Conservation (phyloP, 2,888 invertebrate species). For the Agrotis exclamationis region DNA sequence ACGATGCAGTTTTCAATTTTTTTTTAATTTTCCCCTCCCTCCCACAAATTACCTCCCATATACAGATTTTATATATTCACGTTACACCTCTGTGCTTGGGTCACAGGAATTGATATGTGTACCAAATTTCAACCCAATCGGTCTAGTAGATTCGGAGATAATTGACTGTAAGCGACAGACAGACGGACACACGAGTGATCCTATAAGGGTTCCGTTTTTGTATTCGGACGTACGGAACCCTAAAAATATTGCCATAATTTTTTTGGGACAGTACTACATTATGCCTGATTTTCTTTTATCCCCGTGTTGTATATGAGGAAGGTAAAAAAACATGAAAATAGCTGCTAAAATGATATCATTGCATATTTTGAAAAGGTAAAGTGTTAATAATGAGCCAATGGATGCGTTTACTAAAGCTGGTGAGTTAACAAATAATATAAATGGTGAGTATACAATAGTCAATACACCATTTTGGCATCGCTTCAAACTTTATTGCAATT, state of each 20-base stretch:
- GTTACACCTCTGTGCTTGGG: too few relatives aligned
- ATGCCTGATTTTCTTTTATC: slow-evolving; percentile 3
- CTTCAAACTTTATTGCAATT: slow-evolving; percentile 31
- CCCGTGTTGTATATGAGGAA: slow-evolving; percentile 1
- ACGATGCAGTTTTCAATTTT: too few relatives aligned
- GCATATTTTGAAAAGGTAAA: not conserved
- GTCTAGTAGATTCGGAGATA: too few relatives aligned
- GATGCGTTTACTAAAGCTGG: slow-evolving; percentile 6
- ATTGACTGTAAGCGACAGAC: too few relatives aligned
- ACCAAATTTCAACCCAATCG: too few relatives aligned
- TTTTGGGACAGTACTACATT: not conserved
- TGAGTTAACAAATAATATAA: slow-evolving; percentile 38
- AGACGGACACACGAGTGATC: too few relatives aligned
- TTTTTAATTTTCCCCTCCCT: too few relatives aligned
- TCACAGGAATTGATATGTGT: too few relatives aligned
- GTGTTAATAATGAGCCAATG: not conserved
- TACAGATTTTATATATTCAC: too few relatives aligned
- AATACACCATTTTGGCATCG: slow-evolving; percentile 42
- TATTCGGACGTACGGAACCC: too few relatives aligned
- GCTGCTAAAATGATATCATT: not conserved
- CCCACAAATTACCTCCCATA: too few relatives aligned
- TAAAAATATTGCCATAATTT: not conserved
- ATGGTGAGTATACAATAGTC: slow-evolving; percentile 37
- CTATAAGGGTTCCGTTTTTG: too few relatives aligned
- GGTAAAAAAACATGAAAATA: not conserved